phyloP scores from a whole-genome alignment of 2,113 vertebrate genomes.

The Lichenostomus cassidix region DNA sequence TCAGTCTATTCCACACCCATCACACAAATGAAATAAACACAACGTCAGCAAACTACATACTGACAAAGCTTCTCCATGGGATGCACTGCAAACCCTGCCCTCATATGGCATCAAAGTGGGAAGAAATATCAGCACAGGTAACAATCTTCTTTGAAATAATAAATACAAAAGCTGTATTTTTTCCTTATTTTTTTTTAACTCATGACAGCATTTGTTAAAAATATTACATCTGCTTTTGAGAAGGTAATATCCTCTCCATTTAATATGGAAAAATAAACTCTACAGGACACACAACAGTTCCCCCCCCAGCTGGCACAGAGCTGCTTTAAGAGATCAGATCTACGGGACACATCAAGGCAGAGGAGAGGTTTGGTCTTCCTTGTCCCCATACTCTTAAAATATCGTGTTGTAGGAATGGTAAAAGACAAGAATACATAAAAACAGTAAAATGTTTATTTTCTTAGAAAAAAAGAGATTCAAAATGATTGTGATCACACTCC shows the following conservation, averaged over 20 bases:
- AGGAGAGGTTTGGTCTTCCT: neutral
- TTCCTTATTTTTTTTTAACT: slow-evolving; percentile 54
- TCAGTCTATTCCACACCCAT: neutral
- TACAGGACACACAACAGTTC: slow-evolving; percentile 36
- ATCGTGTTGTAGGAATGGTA: slow-evolving; percentile 68
- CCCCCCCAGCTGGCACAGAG: neutral
- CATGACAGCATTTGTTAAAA: slow-evolving; percentile 76
- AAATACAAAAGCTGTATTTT: slow-evolving; percentile 68
- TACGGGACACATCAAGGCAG: neutral
- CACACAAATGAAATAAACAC: neutral
- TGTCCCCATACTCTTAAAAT: neutral
- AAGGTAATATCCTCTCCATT: slow-evolving; percentile 62
- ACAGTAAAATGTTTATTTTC: slow-evolving; percentile 87
- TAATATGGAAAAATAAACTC: slow-evolving; percentile 78
- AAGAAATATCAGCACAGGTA: slow-evolving; percentile 18
- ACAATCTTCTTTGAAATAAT: slow-evolving; percentile 57
- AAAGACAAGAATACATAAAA: slow-evolving; percentile 82
- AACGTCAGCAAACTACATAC: neutral
- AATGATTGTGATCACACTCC: slow-evolving; percentile 79
- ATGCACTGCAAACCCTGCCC: neutral
- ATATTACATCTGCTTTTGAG: slow-evolving; percentile 76
- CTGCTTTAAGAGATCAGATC: slow-evolving; percentile 13
- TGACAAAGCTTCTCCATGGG: neutral
- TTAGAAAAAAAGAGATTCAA: slow-evolving; percentile 81
- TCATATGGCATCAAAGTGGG: neutral